A percentile compares a stretch with the other conserved stretches of the same genome.
Conservation (phyloP, 1,140 invertebrate species). For the Cardiocondyla obscurior region DNA sequence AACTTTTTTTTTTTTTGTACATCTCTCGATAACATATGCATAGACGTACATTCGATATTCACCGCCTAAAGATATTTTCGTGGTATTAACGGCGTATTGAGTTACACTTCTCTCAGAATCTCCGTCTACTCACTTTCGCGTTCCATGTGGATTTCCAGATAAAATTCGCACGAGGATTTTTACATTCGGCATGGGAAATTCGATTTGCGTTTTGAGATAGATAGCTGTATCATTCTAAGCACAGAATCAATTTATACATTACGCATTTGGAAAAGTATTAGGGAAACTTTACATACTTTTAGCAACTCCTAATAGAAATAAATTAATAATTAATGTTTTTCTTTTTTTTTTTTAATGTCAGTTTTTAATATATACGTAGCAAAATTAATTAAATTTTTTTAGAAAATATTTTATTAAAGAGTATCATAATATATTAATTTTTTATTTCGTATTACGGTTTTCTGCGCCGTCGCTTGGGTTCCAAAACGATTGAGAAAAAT, state of each 20-base stretch:
- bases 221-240: not conserved
- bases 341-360: too few relatives aligned
- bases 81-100: conserved; percentile 62
- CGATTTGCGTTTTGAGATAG: conserved; percentile 45
- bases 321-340: not conserved
- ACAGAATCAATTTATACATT: not conserved
- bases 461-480: not conserved
- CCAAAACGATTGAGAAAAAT: not conserved
- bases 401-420: not conserved
- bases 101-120: conserved; percentile 55
- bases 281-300: not conserved
- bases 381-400: too few relatives aligned
- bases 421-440: not conserved
- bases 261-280: not conserved
- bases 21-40: not conserved
- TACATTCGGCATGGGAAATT: conserved; percentile 61
- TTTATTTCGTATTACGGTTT: not conserved
- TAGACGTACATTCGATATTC: conserved; percentile 35
- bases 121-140: conserved; percentile 30
- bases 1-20: conserved; percentile 4
- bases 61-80: conserved; percentile 52
- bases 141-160: conserved; percentile 57
- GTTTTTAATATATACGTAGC: not conserved
- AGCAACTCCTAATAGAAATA: not conserved
- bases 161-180: conserved; percentile 77